Percentiles rank a stretch among this genome's conserved stretches.
These are phyloP conservation scores for Argyra leucocephala DNA, from an alignment of 2,888 invertebrate species.

Conservation along the genomic window DNA sequence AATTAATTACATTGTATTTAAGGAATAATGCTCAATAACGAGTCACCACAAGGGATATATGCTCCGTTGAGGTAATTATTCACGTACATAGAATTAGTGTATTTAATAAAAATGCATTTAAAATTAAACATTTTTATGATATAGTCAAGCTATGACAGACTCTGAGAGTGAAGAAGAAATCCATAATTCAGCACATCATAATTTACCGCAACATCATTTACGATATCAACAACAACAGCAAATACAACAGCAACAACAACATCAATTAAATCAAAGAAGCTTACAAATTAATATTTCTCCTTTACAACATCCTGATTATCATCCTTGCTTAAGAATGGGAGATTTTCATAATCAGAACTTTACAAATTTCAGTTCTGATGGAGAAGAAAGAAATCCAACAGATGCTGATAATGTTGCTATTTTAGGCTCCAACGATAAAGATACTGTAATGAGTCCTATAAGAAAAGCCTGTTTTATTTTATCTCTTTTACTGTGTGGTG, in stretches of 20 bases:
- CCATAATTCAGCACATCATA: slow-evolving; percentile 33
- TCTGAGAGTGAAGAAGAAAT: slow-evolving; percentile 68
- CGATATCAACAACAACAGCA: slow-evolving; percentile 25
- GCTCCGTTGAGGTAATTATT: slow-evolving; percentile 48
- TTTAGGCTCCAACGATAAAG: slow-evolving; percentile 27
- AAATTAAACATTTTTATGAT: neutral
- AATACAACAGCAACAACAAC: slow-evolving; percentile 24
- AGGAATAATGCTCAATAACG: slow-evolving; percentile 42
- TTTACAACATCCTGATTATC: slow-evolving; percentile 19
- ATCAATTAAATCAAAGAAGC: slow-evolving; percentile 21
- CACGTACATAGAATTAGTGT: neutral
- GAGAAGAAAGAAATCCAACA: slow-evolving; percentile 34
- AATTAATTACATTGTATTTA: too few species aligned
- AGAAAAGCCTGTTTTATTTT: slow-evolving; percentile 59
- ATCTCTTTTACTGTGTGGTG: slow-evolving; percentile 60
- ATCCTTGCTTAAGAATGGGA: slow-evolving; percentile 25
- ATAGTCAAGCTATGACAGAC: slow-evolving; percentile 66
- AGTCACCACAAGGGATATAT: slow-evolving; percentile 51
- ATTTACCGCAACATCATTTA: slow-evolving; percentile 24
- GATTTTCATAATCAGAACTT: slow-evolving; percentile 32
- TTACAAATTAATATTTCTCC: slow-evolving; percentile 17
- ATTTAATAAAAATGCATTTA: neutral
- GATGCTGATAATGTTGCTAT: slow-evolving; percentile 42
- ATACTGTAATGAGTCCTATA: slow-evolving; percentile 53
- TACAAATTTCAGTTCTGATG: slow-evolving; percentile 38